Evolutionary conservation across 64 coral and sea anemone genomes (phyloP), one percentile per base, ranked within the genome.

Genomic region (Astreopora myriophthalma): DNA sequence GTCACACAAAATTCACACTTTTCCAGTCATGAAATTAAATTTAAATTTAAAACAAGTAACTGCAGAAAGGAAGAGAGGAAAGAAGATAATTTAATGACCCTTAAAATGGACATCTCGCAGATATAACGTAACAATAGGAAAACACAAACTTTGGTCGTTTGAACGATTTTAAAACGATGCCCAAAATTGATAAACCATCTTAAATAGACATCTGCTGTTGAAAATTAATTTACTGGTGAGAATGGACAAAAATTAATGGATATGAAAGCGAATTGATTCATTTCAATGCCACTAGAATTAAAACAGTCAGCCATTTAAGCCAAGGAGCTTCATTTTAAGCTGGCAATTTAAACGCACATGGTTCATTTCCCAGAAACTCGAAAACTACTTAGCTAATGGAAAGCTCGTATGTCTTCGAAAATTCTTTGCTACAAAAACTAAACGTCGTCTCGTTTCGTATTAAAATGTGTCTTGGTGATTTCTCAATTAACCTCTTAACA

Each of bases 401-500:
- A 65, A 83, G 61, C 24, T 83, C 52, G 20, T 60, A 37, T 13
- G 79, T 24, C 17, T 60, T 37, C 13, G 6, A 83, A n/a, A 38
- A 25, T 62, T 83, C 22, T 63, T 80, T 14, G 13, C 79, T 8
- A 9, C n/a, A 83, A 63, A 39, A 29, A 35, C 52, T n/a, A 26
- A 34, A 37, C 36, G 20, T 24, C 61, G 65, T 64, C n/a, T 57
- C 79, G 33, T 64, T 35, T 83, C 55, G 32, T 83, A 64, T 83
- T 42, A 51, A 78, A 60, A 64, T 83, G 51, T 65, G 52, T 64
- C 58, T 35, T 19, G 79, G 52, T 83, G 27, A 83, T 83, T 65
- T 83, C 58, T 33, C 57, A 83, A 65, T 83, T 83, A 83, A 83
- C 52, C 33, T 64, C 79, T 83, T 83, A 83, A 83, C 79, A 65